Evolutionary conservation across 1,140 invertebrate genomes (phyloP).

Genomic region (Linepithema humile): DNA sequence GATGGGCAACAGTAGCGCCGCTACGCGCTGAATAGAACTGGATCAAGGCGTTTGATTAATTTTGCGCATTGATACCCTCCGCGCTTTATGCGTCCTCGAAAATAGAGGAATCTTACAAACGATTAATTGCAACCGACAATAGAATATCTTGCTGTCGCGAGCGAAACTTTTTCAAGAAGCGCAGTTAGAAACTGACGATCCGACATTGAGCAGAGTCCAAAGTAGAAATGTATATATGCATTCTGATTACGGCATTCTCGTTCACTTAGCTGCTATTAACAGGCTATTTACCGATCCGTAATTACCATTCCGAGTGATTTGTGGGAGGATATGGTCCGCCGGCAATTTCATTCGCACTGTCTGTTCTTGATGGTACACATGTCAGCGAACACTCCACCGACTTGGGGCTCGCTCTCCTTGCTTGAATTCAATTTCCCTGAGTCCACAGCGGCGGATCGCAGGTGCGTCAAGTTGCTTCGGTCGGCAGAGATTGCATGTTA

Average conservation of each 20-base stretch:
- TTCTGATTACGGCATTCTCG: background rate
- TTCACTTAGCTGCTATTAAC: constrained; percentile 31
- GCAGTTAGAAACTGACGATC: background rate
- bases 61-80: background rate
- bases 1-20: background rate
- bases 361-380: constrained; percentile 14
- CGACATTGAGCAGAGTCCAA: background rate
- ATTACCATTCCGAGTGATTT: constrained; percentile 48
- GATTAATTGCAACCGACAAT: background rate
- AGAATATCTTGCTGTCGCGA: background rate
- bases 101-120: background rate
- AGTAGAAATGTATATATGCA: background rate
- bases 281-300: constrained; percentile 60
- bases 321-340: constrained; percentile 9
- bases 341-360: constrained; percentile 38
- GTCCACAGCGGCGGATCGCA: constrained; percentile 42
- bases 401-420: constrained; percentile 26
- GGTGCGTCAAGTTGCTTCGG: constrained; percentile 40
- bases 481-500: constrained; percentile 44
- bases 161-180: background rate
- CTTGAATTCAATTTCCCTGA: constrained; percentile 56
- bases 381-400: constrained; percentile 29
- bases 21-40: background rate
- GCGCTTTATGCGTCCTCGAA: background rate
- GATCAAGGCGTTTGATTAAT: constrained; percentile 49